These are phyloP conservation scores for Torymus tubicola DNA, from an alignment of 2,888 invertebrate species.

Conservation along the genomic window DNA sequence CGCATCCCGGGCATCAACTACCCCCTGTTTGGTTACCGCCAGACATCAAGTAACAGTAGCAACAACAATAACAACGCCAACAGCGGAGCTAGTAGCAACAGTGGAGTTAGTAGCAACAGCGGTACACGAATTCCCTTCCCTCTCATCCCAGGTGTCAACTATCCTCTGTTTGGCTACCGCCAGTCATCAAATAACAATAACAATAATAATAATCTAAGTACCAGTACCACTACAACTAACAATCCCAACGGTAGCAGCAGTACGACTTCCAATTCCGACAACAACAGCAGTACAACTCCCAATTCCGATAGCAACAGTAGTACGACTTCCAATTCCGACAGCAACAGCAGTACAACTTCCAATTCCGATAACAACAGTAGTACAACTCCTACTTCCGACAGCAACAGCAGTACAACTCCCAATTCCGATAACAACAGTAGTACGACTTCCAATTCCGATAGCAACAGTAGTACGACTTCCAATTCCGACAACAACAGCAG, in stretches of 20 bases:
- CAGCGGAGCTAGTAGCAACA: no score
- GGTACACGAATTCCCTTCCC: no score
- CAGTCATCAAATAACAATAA: no score
- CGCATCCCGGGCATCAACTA: slow-evolving; percentile 43
- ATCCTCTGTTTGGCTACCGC: no score
- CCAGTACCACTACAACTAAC: neutral
- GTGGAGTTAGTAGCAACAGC: no score
- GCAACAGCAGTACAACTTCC: neutral
- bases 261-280: neutral
- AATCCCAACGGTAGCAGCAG: neutral
- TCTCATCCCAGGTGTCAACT: no score
- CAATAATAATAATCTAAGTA: neutral
- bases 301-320: neutral
- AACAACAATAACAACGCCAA: no score
- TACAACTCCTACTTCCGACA: neutral
- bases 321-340: neutral
- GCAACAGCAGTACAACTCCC: neutral
- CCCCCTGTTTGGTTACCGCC: no score
- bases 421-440: neutral
- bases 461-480: neutral
- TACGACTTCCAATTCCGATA: neutral
- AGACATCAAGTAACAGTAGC: no score
- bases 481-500: no score
- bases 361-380: neutral
- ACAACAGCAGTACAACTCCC: neutral